These are phyloP conservation scores for Ciconia nigra DNA, from an alignment of 2,797 vertebrate genomes.

Conservation along the genomic window DNA sequence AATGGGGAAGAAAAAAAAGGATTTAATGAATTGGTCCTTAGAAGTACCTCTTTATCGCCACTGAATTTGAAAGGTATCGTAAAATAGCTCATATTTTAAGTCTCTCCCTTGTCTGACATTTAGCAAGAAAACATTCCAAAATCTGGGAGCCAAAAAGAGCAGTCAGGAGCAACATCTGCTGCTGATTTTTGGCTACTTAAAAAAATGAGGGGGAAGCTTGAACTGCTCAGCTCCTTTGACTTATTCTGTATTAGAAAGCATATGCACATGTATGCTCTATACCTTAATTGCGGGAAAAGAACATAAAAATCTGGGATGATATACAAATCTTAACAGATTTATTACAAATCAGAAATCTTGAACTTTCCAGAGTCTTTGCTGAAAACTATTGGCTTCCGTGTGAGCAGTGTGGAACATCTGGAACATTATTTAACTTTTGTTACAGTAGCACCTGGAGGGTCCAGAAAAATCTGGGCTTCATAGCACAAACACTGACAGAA, in stretches of 20 bases:
- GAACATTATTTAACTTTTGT: neutral
- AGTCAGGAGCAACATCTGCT: neutral
- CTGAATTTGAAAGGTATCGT: neutral
- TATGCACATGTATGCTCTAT: neutral
- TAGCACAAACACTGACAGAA: neutral
- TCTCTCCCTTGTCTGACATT: neutral
- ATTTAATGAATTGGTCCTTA: neutral
- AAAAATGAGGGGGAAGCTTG: neutral
- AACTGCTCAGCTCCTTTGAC: neutral
- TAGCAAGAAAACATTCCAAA: neutral
- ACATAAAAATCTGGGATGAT: neutral
- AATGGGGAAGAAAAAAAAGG: neutral
- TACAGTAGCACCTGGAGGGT: neutral
- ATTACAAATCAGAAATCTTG: neutral
- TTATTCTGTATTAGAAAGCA: neutral
- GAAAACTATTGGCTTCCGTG: neutral
- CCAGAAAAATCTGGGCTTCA: neutral
- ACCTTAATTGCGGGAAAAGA: neutral
- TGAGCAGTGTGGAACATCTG: neutral
- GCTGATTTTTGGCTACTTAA: neutral
- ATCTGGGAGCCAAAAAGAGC: neutral
- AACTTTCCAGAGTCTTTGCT: neutral
- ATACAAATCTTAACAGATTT: neutral
- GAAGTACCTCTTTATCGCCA: neutral
- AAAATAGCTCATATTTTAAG: neutral